Evolutionary conservation across 2,888 invertebrate genomes (phyloP), one percentile per base, ranked within the genome.

Genomic region (Torymus texanus): DNA sequence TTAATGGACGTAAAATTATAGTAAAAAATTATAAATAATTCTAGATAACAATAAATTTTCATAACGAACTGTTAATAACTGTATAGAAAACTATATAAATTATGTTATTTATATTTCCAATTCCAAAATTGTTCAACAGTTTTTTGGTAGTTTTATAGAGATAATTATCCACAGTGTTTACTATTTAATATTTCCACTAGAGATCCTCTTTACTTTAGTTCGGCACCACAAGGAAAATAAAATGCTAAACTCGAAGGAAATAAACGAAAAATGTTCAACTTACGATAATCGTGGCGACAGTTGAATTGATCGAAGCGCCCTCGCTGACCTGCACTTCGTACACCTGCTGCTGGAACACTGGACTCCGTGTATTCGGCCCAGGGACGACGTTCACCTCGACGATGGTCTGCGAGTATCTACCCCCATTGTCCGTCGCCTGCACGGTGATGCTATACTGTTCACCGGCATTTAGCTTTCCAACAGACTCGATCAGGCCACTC

Each of bases 251-350:
- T 68, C 16, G n/a, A 16, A 18, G 5, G 10, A 50, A 65, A 18
- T 11, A 63, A n/a, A 62, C 2, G 2, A 50, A 63, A 53, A 58
- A 2, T 13, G 63, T 5, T 14, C 8, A n/a, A 85, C 91, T 92
- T 87, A 94, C 95, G 84, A 93, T 93, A 16, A 97, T 94, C 12
- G 95, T 95, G 0, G 94, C 94, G 5, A 97, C 95, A 0, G 96
- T 96, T 0, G 96, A 96, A 86, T 96, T 96, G 80, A 97, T 95
- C 56, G 96, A 95, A 2, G 96, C 97, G 2, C 97, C 97, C 89
- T 97, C 97, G 83, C 96, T 97, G 12, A 97, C 95, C 84, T 96
- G 95, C 2, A 96, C 95, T 88, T 95, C 96, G 89, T 97, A 97
- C 2, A 95, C 93, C n/a, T 94, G 90, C 78, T 95, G 94, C 1